phyloP scores from a whole-genome alignment of 2,797 vertebrate species.

The Naso thynnoides region DNA sequence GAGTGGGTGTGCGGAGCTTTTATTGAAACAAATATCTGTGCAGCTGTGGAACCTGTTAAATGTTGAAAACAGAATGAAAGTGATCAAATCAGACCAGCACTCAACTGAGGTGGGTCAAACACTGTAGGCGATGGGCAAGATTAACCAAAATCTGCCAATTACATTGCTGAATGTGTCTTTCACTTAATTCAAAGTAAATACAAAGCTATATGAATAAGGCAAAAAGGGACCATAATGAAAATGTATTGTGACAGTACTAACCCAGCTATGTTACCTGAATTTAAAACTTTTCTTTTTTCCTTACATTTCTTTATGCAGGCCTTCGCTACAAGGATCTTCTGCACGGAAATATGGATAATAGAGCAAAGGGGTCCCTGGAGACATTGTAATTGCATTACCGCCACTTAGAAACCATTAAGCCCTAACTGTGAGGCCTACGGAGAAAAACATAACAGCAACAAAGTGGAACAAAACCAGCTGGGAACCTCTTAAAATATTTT shows the following conservation, averaged over 20 bases:
- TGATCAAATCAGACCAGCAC: not conserved
- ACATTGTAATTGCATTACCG: not conserved
- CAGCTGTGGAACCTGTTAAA: slow-evolving; percentile 12
- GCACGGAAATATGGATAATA: too few species aligned
- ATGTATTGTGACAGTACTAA: not conserved
- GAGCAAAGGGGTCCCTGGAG: too few species aligned
- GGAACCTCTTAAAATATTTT: not conserved
- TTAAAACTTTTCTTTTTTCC: not conserved
- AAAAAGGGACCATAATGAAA: not conserved
- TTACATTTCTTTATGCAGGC: not conserved
- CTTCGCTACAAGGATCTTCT: not conserved
- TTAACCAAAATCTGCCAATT: not conserved
- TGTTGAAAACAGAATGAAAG: not conserved
- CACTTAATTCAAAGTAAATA: too few species aligned
- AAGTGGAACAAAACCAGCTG: not conserved
- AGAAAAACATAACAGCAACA: not conserved
- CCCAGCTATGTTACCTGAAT: not conserved
- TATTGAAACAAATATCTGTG: not conserved
- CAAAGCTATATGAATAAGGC: not conserved
- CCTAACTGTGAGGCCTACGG: not conserved
- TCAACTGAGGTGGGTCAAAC: not conserved
- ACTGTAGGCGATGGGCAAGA: not conserved
- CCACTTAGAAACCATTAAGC: not conserved
- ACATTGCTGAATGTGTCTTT: not conserved
- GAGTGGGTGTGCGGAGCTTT: not conserved